Conservation (phyloP, 2,888 invertebrate genomes). For the Lithophane ornitopus region DNA sequence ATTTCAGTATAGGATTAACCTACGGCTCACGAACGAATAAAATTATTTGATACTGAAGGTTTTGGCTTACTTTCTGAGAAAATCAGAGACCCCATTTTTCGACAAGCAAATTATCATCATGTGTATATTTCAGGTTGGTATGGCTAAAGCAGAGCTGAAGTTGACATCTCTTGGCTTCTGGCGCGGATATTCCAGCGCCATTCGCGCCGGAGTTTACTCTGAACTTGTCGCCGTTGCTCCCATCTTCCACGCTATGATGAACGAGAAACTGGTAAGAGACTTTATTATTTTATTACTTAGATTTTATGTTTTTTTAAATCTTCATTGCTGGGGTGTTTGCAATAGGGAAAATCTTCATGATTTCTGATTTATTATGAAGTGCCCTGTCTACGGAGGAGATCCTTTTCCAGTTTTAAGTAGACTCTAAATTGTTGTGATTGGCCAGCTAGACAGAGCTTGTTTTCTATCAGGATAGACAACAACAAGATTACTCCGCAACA, state of each 20-base stretch:
- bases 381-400: background rate
- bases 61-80: background rate
- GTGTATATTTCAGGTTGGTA: slow-evolving; percentile 86
- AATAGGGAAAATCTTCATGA: background rate
- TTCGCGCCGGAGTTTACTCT: slow-evolving; percentile 94
- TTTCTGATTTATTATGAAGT: background rate
- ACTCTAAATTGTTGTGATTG: too few relatives aligned
- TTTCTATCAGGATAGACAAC: too few relatives aligned
- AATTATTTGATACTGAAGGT: background rate
- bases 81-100: too few relatives aligned
- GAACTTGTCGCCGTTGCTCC: slow-evolving; percentile 94
- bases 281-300: background rate
- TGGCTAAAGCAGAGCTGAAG: slow-evolving; percentile 91
- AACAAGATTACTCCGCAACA: background rate
- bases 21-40: background rate
- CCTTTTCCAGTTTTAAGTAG: background rate
- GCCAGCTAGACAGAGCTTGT: background rate
- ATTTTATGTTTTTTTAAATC: background rate
- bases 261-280: slow-evolving; percentile 91
- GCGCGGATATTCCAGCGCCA: slow-evolving; percentile 95
- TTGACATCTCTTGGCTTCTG: slow-evolving; percentile 93
- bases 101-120: background rate
- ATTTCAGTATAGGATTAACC: background rate
- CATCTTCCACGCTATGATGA: slow-evolving; percentile 94
- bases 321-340: background rate